Base-by-base conservation (phyloP, 2,113 vertebrate species). In the Nycticebus coucang region DNA sequence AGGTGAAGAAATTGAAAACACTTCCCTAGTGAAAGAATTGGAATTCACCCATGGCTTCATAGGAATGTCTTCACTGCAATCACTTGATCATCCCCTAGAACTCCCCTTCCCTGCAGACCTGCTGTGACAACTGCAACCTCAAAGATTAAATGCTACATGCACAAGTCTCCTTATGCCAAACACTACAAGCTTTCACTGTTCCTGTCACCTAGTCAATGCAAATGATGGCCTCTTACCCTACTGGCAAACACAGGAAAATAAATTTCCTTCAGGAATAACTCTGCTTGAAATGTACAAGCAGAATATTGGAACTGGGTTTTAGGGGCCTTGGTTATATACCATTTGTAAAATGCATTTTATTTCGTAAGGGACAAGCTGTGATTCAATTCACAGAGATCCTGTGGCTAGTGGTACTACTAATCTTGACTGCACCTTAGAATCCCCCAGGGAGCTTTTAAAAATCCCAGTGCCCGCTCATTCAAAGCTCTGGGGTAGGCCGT, bases 121-220 rank as follows among this genome's bases (percentile, higher is more conserved):
- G 28, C 96, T 53, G 12, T 33, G 87, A 0, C 7, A 75, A 57
- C 35, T 17, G 1, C n/a, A 10, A 33, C 80, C 82, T 22, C n/a
- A 30, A 14, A 95, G 57, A 75, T 57, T n/a, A 89, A 80, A 55
- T 15, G 84, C 87, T 89, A 93, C 30, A 0, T 53, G 83, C 72
- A 59, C 33, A 87, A 89, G 94, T 87, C 89, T 80, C 86, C 89
- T 71, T 14, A 4, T 18, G 53, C 79, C 89, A 96, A 90, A 87
- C 95, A 94, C 28, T 89, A 66, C 2, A 21, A 81, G 66, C 80
- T 94, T 91, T 33, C 22, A n/a, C 88, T 55, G 71, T 77, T n/a
- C 21, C 17, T 2, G 2, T 68, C 84, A 50, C 83, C 72, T 60
- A 0, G 14, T 82, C 55, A 14, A 18, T 19, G 22, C 50, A 66